Evolutionary conservation across 2,113 vertebrate genomes (phyloP), one percentile per base, ranked within the genome.

Genomic region (Albula goreensis): DNA sequence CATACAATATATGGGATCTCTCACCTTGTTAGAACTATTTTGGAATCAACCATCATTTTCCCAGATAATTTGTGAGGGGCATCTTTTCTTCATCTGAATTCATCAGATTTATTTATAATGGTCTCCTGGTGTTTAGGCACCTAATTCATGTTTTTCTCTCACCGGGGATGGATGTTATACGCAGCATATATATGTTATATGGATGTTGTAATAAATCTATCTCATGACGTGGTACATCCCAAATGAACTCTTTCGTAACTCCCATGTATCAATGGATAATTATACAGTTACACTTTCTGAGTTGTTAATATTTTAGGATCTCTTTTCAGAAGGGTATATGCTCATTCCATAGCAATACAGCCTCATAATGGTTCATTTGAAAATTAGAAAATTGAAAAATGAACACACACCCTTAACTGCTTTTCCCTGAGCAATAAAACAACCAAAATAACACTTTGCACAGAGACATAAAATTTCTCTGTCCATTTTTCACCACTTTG

Each of bases 401-500:
- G 4, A 63, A 63, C 60, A 56, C 6, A 56, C 53, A 8, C 53
- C 53, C 15, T 63, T 15, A 9, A 17, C 10, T 74, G 22, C 31
- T 74, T 22, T n/a, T 31, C 70, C 70, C 10, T 25, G 17, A 5
- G 22, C n/a, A 74, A 22, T 7, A 31, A 74, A 74, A 31, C 70
- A 74, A 74, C 5, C 7, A 31, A 74, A 74, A n/a, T 7, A 63
- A 82, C 19, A 66, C 41, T 83, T 8, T 49, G n/a, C 57, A 17
- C 25, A 5, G 56, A 83, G 48, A 50, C 53, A 52, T 31, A 56
- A 56, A 49, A 52, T 83, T 57, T 49, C 57, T 83, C 82, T 19
- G 11, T 83, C 83, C 83, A 50, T 50, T 74, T 51, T 84, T 74
- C 57, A 74, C 9, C 50, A n/a, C 19, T 51, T 84, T 51, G 6